Evolutionary conservation across 2,113 vertebrate genomes (phyloP).

Genomic region (Chascanopsetta lugubris): DNA sequence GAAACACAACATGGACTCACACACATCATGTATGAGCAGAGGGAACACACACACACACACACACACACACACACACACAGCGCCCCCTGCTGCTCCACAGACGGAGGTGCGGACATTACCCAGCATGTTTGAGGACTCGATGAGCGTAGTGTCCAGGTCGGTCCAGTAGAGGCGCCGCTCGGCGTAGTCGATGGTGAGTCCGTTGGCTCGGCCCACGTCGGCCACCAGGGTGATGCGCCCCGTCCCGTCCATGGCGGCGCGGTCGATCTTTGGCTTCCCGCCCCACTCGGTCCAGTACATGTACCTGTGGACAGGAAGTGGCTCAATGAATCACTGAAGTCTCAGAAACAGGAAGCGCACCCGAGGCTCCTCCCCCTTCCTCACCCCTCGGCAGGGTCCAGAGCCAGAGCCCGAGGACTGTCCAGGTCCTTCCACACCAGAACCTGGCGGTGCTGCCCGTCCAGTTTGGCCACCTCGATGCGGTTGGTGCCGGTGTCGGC

Average conservation of each 20-base stretch:
- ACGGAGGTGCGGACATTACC: conserved; percentile 73
- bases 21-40: background rate
- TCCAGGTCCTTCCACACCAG: conserved; percentile 97
- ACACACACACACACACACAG: background rate
- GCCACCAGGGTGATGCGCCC: conserved; percentile 90
- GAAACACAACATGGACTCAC: background rate
- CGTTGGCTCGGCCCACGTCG: conserved; percentile 93
- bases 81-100: no score
- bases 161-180: conserved; percentile 97
- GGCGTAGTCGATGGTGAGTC: conserved; percentile 94
- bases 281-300: conserved; percentile 99
- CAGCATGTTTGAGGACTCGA: conserved; percentile 97
- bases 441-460: conserved; percentile 94
- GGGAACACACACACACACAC: background rate
- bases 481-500: conserved; percentile 96
- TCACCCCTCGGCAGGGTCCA: conserved; percentile 95
- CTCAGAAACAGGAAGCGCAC: background rate
- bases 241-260: conserved; percentile 94
- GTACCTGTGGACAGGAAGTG: conserved; percentile 76
- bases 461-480: conserved; percentile 95
- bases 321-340: background rate
- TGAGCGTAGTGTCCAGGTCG: conserved; percentile 94
- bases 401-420: conserved; percentile 90
- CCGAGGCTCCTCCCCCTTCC: background rate
- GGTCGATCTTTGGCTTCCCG: conserved; percentile 94